These are phyloP conservation scores for Hippocampus barbouri DNA, from an alignment of 2,113 vertebrate species.

Conservation along the genomic window DNA sequence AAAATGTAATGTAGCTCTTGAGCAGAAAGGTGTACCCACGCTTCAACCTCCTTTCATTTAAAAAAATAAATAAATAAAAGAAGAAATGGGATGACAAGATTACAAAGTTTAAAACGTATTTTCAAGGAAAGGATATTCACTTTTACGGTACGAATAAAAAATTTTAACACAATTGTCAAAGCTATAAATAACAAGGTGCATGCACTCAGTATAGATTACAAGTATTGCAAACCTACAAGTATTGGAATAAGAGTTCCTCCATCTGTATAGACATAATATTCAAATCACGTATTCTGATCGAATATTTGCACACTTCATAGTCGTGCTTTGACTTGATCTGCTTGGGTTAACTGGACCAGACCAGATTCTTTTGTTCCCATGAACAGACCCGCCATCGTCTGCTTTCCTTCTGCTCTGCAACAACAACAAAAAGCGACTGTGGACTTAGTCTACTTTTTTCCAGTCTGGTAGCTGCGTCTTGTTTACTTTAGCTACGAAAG, in stretches of 20 bases:
- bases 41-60: too few relatives aligned
- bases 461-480: conserved; percentile 71
- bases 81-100: too few relatives aligned
- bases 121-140: not conserved
- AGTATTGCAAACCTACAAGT: not conserved
- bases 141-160: not conserved
- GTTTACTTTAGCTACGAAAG: conserved; percentile 71
- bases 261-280: not conserved
- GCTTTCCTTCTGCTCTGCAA: conserved; percentile 49
- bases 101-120: not conserved
- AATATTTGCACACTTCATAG: not conserved
- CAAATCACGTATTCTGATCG: not conserved
- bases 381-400: conserved; percentile 33
- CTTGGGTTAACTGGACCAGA: conserved; percentile 5
- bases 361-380: conserved; percentile 27
- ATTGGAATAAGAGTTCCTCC: not conserved
- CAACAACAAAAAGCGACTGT: conserved; percentile 63
- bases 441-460: conserved; percentile 70
- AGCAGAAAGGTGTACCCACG: not conserved
- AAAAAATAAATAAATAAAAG: too few relatives aligned
- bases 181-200: not conserved
- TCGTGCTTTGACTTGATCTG: not conserved
- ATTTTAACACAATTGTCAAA: not conserved
- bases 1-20: not conserved
- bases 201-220: not conserved